Percentiles rank a stretch among this genome's conserved stretches.
phyloP scores from a whole-genome alignment of 1,140 invertebrate genomes.

The Zaprionus taronus region DNA sequence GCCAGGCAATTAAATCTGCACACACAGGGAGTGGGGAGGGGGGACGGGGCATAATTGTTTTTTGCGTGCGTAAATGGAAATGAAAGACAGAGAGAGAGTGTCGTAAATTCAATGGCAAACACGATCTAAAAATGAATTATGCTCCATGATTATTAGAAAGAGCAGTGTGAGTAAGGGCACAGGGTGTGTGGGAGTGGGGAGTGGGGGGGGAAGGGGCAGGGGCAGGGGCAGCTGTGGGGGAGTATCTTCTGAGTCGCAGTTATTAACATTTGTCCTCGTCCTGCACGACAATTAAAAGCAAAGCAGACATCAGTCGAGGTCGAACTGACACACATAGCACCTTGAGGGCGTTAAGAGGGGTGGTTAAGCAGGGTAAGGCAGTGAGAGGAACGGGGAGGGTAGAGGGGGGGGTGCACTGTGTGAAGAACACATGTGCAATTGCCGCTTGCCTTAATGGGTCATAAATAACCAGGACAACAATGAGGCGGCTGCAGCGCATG shows the following conservation, averaged over 20 bases:
- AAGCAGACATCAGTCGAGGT: conserved; percentile 39
- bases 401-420: conserved; percentile 30
- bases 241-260: conserved; percentile 47
- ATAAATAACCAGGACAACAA: conserved; percentile 80
- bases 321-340: conserved; percentile 67
- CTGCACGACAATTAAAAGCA: conserved; percentile 66
- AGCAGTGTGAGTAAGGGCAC: conserved; percentile 9
- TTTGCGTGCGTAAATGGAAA: conserved; percentile 67
- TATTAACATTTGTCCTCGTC: conserved; percentile 72
- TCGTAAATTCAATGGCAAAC: conserved; percentile 69
- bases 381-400: background rate
- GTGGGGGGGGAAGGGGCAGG: background rate
- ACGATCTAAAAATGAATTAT: conserved; percentile 73
- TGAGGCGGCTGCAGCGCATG: conserved; percentile 64
- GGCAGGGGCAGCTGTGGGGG: background rate
- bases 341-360: conserved; percentile 12
- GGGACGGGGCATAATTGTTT: conserved; percentile 60
- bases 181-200: background rate
- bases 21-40: background rate
- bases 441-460: conserved; percentile 80
- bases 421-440: conserved; percentile 82
- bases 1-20: conserved; percentile 73
- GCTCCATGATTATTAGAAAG: conserved; percentile 74
- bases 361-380: background rate
- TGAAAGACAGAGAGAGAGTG: conserved; percentile 38